Evolutionary conservation across 2,797 vertebrate species (phyloP), one percentile per base, ranked within the genome.

Genomic region (Neopelma chrysocephalum): DNA sequence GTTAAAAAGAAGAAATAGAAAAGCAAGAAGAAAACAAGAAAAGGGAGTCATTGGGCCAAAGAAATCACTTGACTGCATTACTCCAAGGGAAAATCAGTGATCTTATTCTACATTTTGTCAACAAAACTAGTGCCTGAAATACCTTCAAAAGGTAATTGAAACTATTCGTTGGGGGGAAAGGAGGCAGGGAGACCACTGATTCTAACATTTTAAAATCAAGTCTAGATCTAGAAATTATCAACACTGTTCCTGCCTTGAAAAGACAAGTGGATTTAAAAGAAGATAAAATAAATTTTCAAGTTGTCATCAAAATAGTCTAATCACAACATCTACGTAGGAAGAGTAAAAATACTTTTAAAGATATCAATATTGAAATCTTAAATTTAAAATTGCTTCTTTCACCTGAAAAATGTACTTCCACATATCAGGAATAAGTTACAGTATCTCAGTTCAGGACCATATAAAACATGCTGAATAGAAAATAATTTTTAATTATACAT

Each of bases 91-190:
- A 94, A 87, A 62, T 69, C 15, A 61, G 77, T 1, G 7, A 40
- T 17, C 48, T 79, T 76, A 26, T 36, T 89, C 29, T 79, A 60
- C 16, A 47, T 65, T 81, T 90, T 88, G 54, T 50, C 65, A 94
- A 72, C 62, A 93, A 90, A 96, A 87, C 34, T 70, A 80, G 31
- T 0, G 1, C 64, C 75, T 80, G n/a, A 94, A 90, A 90, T 61
- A 88, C 54, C 34, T 84, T 78, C 73, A 78, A 94, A 94, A 94
- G 68, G n/a, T 51, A 89, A 89, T 88, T 77, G 87, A 82, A 93
- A 79, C 26, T 65, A 75, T 77, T 90, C 77, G 31, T 81, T 68
- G 62, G 36, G 38, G 65, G 45, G 12, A 43, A 36, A 5, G 4
- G 22, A 8, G 29, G 9, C 25, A 85, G 26, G 29, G 57, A 70